These are phyloP conservation scores for Danionella dracula DNA, from an alignment of 2,797 vertebrate species.

Conservation along the genomic window DNA sequence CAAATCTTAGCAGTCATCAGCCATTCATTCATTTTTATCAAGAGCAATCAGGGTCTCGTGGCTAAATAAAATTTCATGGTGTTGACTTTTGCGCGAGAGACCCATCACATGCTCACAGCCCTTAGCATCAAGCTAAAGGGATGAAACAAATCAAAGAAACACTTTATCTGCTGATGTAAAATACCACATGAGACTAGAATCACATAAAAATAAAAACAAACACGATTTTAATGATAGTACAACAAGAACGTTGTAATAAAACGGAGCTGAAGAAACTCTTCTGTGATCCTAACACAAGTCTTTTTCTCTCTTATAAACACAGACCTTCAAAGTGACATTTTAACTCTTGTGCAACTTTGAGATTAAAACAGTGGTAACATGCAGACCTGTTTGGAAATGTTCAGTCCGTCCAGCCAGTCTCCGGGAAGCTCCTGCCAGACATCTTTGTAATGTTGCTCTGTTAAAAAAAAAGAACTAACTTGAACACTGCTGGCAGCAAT, in stretches of 20 bases:
- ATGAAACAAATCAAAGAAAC: background rate
- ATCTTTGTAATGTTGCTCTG: slow-evolving; percentile 38
- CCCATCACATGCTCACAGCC: background rate
- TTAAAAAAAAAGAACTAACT: background rate
- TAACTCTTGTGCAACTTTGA: too few relatives aligned
- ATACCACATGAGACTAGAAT: background rate
- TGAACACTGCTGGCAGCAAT: too few relatives aligned
- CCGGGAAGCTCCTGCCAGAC: slow-evolving; percentile 40
- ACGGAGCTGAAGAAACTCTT: background rate
- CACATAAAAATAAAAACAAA: background rate
- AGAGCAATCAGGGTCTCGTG: background rate
- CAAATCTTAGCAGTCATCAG: background rate
- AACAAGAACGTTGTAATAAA: background rate
- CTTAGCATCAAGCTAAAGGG: background rate
- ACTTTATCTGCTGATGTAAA: background rate
- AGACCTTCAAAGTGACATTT: too few relatives aligned
- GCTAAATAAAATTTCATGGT: background rate
- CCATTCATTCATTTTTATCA: background rate
- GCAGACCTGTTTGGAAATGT: slow-evolving; percentile 34
- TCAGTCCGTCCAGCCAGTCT: slow-evolving; percentile 39
- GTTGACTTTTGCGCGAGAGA: background rate
- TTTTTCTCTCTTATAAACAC: background rate
- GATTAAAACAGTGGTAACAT: background rate
- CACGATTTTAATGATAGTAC: background rate
- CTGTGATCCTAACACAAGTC: background rate